Base-by-base conservation (phyloP, 2,888 invertebrate genomes). In the Ichneumon xanthorius region DNA sequence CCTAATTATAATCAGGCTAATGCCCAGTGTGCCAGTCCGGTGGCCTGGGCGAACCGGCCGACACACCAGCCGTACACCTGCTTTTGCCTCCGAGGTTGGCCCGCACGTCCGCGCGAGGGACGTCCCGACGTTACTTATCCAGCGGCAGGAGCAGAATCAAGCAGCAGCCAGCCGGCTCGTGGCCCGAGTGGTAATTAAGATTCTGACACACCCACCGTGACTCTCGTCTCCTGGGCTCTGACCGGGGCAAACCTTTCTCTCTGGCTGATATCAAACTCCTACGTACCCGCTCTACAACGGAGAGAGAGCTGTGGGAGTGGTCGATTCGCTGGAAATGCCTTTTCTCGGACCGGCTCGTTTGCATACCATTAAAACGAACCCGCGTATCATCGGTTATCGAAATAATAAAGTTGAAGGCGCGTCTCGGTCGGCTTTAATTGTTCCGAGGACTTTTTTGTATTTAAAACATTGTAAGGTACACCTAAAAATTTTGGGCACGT, bases 1-100 rank as follows among this genome's bases (percentile, higher is more conserved):
- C 89, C 93, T 94, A 94, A 94, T 94, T 94, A 93, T 93, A 94
- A 94, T 94, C 94, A 94, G 92, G 90, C 94, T 94, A 94, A 94
- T 94, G 94, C 92, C 92, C 90, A 89, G 82, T 88, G 91, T 87
- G 81, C 73, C 79, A 48, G 78, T 78, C 82, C 67, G 79, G 80
- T 70, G 67, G 71, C 58, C 70, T 61, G 45, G 40, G 81, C 48
- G 65, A 70, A 45, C 80, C 72, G 53, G 65, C 61, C 78, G 70
- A 70, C 71, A 79, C 80, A 50, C 58, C 78, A 61, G 73, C 26
- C 33, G 71, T 71, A 72, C 81, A 79, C 80, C 87, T 88, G 81
- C 68, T 71, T 80, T 80, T 67, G 80, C 45, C 72, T 65, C 80
- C 14, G 65, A 33, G 37, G 40, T 30, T 19, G 68, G 63, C 80